Base-by-base conservation (phyloP, 2,113 vertebrate genomes). In the Etia nguti region DNA sequence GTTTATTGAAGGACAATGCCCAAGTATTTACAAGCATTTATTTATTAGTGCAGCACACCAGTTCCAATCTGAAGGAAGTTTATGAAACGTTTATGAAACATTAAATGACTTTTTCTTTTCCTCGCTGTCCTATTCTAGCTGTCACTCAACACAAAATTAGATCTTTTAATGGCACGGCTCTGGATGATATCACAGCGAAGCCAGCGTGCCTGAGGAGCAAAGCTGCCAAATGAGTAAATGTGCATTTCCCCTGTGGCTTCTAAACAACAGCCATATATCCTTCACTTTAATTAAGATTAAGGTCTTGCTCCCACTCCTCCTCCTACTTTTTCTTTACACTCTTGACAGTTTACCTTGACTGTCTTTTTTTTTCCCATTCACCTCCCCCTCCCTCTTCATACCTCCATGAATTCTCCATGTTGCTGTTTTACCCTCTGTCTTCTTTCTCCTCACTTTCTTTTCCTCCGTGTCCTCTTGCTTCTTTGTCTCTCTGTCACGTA, bases 241-340 rank as follows among this genome's bases (percentile, higher is more conserved):
- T 88, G 88, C 92, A 90, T 94, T 93, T 88, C 84, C 92, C 93
- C 92, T 8, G 87, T 89, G 93, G 93, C 90, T 90, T 86, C 87
- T 82, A 85, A 93, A 93, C 89, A 93, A 89, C 90, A 91, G 83
- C 92, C 90, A 94, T 91, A 91, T 88, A 94, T 94, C 90, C 68
- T 90, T 92, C 86, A 87, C 86, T 91, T 90, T 94, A 95, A 95
- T 95, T 93, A 94, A 90, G 90, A 93, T 89, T 79, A 93, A 92
- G 60, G 79, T 89, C 86, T 73, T 52, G 79, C 85, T 91, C 83
- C 85, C 29, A 86, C 57, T 73, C 84, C 80, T 56, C 91, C 79
- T 90, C 34, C 81, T 29, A 80, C 81, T 41, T 65, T 85, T 90
- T 59, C 82, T 81, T 73, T 83, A 36, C 75, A 62, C 81, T 77